Base-by-base conservation (phyloP, 2,797 vertebrate species). In the Cephalopachus bancanus region DNA sequence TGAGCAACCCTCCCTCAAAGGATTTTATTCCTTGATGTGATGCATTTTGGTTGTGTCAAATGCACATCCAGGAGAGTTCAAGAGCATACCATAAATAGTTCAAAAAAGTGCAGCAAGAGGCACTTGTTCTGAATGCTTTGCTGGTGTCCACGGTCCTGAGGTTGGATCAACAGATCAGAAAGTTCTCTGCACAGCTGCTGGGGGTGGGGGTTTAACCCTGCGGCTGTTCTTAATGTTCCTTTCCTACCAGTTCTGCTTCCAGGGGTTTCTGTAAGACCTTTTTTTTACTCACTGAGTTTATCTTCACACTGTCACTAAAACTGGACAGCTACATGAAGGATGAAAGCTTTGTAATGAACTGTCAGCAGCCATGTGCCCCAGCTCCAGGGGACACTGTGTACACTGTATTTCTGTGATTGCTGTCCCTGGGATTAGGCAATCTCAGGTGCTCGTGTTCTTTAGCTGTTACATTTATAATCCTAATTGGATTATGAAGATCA, bases 401-500 rank as follows among this genome's bases (percentile, higher is more conserved):
- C 17, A 53, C 4, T 33, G 22, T n/a, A 17, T 16, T 69, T 93
- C 69, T 91, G 16, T 28, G 53, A 62, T 15, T 26, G 65, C 30
- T 78, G 12, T 3, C 10, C 60, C 17, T 26, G 12, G n/a, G 12
- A 3, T 57, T 64, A 37, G 7, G 7, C 22, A 92, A 59, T 44
- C 19, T 22, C 5, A 74, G 59, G 49, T 8, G 2, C 11, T 72
- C 87, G 74, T 44, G 16, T 2, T 60, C 28, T 72, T 88, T 51
- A 69, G 24, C 12, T 83, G 22, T 59, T 44, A 86, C 20, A 10
- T 26, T 88, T n/a, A 83, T 44, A 81, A 12, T 7, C 3, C n/a
- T 86, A 30, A 67, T 69, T 74, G 64, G 55, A 79, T 89, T 88
- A 78, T 76, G 53, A 84, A 51, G 22, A 93, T 55, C 30, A 94